phyloP scores from a whole-genome alignment of 2,797 vertebrate genomes.

The Lagorchestes hirsutus region DNA sequence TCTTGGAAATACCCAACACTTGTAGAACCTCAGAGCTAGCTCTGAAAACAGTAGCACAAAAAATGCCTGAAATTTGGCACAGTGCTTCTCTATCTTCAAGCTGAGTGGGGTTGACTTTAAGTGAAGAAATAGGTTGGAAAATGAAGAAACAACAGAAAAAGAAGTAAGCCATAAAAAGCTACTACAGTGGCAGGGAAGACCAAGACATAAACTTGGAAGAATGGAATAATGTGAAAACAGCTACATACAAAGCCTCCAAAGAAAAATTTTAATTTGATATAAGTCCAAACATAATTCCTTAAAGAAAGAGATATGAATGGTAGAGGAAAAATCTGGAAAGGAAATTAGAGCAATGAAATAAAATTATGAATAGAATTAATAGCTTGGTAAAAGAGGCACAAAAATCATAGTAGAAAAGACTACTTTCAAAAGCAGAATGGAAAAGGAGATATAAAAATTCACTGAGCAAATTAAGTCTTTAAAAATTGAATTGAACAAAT shows the following conservation, averaged over 20 bases:
- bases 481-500: too few species aligned
- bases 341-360: too few species aligned
- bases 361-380: too few species aligned
- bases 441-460: too few species aligned
- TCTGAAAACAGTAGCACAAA: not conserved
- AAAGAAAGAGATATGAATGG: not conserved
- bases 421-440: too few species aligned
- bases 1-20: too few species aligned
- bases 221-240: not conserved
- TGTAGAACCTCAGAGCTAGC: too few species aligned
- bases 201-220: not conserved
- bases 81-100: too few species aligned
- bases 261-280: not conserved
- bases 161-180: not conserved
- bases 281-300: not conserved
- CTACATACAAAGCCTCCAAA: not conserved
- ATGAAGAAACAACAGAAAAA: not conserved
- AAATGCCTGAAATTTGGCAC: not conserved
- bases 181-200: not conserved
- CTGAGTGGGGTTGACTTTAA: not conserved
- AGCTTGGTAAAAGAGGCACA: too few species aligned
- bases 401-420: too few species aligned
- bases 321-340: too few species aligned
- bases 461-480: too few species aligned
- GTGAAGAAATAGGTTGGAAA: not conserved